A percentile compares a stretch with the other conserved stretches of the same genome.
Conservation (phyloP, 2,888 invertebrate genomes). For the Cephus sareptanus region DNA sequence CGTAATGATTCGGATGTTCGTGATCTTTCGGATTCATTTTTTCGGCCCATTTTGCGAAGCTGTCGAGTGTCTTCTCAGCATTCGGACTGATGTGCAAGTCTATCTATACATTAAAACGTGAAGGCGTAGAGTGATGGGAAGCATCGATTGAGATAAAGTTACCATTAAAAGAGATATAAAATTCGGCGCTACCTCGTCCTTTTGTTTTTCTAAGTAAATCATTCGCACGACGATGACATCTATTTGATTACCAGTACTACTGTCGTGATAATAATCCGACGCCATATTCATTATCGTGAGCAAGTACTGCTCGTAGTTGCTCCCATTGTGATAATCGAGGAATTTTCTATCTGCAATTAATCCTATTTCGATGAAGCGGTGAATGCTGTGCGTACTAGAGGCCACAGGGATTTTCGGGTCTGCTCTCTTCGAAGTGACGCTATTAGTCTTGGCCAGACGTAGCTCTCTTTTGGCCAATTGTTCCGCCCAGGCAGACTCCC, state of each 20-base stretch:
- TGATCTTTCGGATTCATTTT: conserved; percentile 79
- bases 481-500: conserved; percentile 59
- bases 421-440: conserved; percentile 8
- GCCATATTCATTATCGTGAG: conserved; percentile 94
- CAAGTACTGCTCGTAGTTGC: conserved; percentile 84
- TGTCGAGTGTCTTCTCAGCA: conserved; percentile 71
- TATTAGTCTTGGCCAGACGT: conserved; percentile 41
- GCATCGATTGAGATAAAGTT: not conserved
- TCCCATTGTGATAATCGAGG: conserved; percentile 83
- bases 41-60: conserved; percentile 75
- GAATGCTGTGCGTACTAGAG: conserved; percentile 77
- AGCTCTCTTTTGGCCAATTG: conserved; percentile 62
- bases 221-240: conserved; percentile 88
- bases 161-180: conserved; percentile 69
- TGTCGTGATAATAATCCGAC: conserved; percentile 83
- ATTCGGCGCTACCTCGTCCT: conserved; percentile 70
- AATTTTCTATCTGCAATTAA: conserved; percentile 88
- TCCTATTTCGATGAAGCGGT: conserved; percentile 84
- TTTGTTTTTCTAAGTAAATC: conserved; percentile 76
- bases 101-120: conserved; percentile 43
- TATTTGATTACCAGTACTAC: conserved; percentile 88
- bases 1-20: conserved; percentile 85
- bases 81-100: conserved; percentile 67
- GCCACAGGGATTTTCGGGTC: conserved; percentile 56
- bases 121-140: not conserved